Percentiles rank a stretch among this genome's conserved stretches.
Evolutionary conservation across 2,797 vertebrate genomes (phyloP).

Genomic region (Loris lydekkerianus): DNA sequence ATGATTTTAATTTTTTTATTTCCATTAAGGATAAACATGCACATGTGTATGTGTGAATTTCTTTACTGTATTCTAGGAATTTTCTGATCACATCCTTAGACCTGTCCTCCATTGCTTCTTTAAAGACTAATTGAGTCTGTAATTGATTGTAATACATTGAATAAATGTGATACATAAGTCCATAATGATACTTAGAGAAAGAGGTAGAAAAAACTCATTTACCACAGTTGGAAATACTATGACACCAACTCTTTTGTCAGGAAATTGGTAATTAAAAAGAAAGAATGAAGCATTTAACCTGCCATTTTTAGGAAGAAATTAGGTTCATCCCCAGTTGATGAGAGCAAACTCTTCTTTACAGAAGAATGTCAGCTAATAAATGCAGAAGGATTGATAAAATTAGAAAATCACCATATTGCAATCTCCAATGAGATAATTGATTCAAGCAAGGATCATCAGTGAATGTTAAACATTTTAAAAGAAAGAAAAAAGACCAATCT

Average conservation of each 20-base stretch:
- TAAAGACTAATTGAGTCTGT: slow-evolving; percentile 71
- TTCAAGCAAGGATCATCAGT: slow-evolving; percentile 62
- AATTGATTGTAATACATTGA: slow-evolving; percentile 72
- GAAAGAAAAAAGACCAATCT: slow-evolving; percentile 55
- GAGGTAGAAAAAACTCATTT: slow-evolving; percentile 46
- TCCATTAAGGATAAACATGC: not conserved
- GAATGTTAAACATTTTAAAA: slow-evolving; percentile 72
- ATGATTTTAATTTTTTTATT: slow-evolving; percentile 55
- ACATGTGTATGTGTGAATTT: not conserved
- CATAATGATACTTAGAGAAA: slow-evolving; percentile 55
- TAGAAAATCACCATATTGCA: slow-evolving; percentile 71
- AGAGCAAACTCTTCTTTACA: slow-evolving; percentile 67
- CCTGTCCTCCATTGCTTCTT: slow-evolving; percentile 46
- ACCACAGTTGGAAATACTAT: slow-evolving; percentile 62
- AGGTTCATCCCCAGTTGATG: slow-evolving; percentile 65
- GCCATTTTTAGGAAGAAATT: slow-evolving; percentile 81
- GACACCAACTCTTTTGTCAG: slow-evolving; percentile 69
- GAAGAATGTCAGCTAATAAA: slow-evolving; percentile 72
- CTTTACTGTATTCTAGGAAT: slow-evolving; percentile 57
- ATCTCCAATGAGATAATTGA: slow-evolving; percentile 74
- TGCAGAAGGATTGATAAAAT: slow-evolving; percentile 69
- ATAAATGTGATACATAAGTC: slow-evolving; percentile 69
- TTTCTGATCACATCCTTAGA: slow-evolving; percentile 57
- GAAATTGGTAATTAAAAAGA: slow-evolving; percentile 75
- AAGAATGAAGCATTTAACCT: slow-evolving; percentile 77